Evolutionary conservation across 64 coral and sea anemone species (phyloP).

Genomic region (Platygyra sinensis): DNA sequence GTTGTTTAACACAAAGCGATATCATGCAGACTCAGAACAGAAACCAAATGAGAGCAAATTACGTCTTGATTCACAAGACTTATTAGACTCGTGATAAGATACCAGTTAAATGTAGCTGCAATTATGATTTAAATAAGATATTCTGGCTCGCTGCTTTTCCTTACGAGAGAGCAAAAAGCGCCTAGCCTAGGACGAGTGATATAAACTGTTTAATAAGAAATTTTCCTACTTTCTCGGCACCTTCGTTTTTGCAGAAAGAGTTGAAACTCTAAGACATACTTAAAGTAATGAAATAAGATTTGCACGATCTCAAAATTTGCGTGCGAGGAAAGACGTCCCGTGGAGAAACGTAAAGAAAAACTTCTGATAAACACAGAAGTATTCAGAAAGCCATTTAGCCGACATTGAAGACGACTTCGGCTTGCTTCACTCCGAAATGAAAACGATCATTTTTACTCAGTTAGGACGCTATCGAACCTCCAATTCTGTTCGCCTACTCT

Average conservation of each 20-base stretch:
- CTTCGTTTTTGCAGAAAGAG: not conserved
- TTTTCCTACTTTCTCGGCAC: no score
- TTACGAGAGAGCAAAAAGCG: not conserved
- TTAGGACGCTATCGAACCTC: not conserved
- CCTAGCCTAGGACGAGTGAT: no score
- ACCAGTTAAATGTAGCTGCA: not conserved
- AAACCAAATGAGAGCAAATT: not conserved
- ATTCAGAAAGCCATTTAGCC: not conserved
- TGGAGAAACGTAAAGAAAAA: slow-evolving; percentile 9
- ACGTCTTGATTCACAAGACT: not conserved
- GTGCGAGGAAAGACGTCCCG: not conserved
- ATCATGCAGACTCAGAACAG: no score
- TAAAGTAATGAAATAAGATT: not conserved
- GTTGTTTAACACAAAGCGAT: no score
- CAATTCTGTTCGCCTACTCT: not conserved
- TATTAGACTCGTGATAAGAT: not conserved
- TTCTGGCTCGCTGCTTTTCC: not conserved
- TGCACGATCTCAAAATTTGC: not conserved
- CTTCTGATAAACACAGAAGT: not conserved
- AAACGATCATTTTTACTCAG: not conserved
- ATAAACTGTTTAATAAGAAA: no score
- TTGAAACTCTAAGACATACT: not conserved
- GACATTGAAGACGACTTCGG: not conserved
- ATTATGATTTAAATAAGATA: not conserved
- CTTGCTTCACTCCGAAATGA: not conserved